Base-by-base conservation (phyloP, 2,888 invertebrate genomes). In the Hyles lineata region DNA sequence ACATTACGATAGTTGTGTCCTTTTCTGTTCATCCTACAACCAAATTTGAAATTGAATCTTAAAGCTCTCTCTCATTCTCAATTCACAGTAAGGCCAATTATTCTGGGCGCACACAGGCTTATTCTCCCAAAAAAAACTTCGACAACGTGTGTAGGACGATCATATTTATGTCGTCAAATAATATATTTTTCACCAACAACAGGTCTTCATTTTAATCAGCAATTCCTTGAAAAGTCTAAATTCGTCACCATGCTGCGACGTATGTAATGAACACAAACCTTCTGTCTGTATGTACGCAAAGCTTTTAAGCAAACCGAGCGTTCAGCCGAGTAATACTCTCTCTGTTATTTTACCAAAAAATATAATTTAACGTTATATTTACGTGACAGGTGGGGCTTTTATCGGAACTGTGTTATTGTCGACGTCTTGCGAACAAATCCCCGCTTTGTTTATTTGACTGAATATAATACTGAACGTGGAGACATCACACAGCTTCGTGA, bases 321-420 rank as follows among this genome's bases (percentile, higher is more conserved):
- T 25, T 50, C 50, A 67, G 15, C 50, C 50, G 23, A 6, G 35
- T 50, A 67, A 67, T 67, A 21, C 43, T 63, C 17, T 55, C 55
- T 55, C 19, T n/a, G 55, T 50, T 50, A 67, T 50, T 67, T 67
- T 50, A 67, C 67, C 67, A 17, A 67, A 67, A 62, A 67, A 67
- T 21, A 35, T 43, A 63, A 63, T 63, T 67, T 21, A 7, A 5
- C 23, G 67, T 67, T 32, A 15, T 35, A 43, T 67, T 67, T 25
- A 67, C 21, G 23, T 50, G 67, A 50, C 50, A 67, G 50, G 55
- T 55, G n/a, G 67, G 17, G 43, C 43, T 21, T 63, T 43, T 43
- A 63, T 63, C 35, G 17, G 23, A 67, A 50, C 43, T 67, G 67
- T 50, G 67, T 50, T 67, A 50, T 35, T 35, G 62, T 19, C 17